Percentiles rank a stretch among this genome's conserved stretches.
These are phyloP conservation scores for Telenomus remus DNA, from an alignment of 1,140 invertebrate species.

Conservation along the genomic window DNA sequence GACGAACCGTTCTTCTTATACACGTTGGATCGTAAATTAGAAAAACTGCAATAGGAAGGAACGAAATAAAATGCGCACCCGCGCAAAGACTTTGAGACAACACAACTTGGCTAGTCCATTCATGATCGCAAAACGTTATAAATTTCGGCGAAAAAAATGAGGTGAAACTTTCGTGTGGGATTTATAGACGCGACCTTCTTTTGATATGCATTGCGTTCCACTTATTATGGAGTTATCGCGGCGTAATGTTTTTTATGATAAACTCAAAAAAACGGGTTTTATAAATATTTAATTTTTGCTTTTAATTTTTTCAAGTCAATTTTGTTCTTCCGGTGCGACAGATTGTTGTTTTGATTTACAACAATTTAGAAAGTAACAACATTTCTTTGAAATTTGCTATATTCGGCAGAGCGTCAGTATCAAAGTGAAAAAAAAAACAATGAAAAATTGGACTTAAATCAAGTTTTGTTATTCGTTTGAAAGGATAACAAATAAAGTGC, in stretches of 20 bases:
- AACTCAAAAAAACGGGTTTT: conserved; percentile 46
- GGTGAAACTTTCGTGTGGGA: conserved; percentile 25
- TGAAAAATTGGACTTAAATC: no score
- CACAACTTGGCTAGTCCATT: neutral
- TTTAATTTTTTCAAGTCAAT: conserved; percentile 23
- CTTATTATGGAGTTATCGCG: conserved; percentile 44
- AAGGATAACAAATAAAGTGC: no score
- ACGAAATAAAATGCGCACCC: no score
- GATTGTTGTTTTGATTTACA: no score
- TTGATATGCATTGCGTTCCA: conserved; percentile 35
- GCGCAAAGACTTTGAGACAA: no score
- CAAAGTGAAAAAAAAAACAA: no score
- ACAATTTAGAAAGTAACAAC: no score
- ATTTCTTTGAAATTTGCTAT: no score
- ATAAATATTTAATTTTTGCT: neutral
- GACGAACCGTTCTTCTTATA: no score
- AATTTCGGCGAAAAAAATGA: conserved; percentile 33
- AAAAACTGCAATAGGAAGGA: no score
- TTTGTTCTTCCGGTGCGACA: conserved; percentile 26
- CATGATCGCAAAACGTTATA: conserved; percentile 18
- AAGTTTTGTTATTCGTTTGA: neutral
- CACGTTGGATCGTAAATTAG: no score
- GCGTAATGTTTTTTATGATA: conserved; percentile 39
- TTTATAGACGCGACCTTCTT: conserved; percentile 40
- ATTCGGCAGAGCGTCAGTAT: no score